Percentiles rank a stretch among this genome's conserved stretches.
phyloP scores from a whole-genome alignment of 2,113 vertebrate genomes.

The Fukomys damarensis region DNA sequence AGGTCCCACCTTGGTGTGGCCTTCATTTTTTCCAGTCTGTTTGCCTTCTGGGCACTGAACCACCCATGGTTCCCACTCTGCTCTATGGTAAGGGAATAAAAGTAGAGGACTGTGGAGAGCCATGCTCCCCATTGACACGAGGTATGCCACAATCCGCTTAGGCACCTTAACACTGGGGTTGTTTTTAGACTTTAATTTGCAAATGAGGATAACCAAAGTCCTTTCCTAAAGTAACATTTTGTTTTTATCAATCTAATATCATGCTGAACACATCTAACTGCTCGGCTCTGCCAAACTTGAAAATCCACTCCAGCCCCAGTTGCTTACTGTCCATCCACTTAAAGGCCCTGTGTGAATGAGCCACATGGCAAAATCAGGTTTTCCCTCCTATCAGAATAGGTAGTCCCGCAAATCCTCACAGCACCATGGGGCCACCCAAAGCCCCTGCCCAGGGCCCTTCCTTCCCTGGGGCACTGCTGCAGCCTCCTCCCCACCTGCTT shows the following conservation, averaged over 20 bases:
- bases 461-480: background rate
- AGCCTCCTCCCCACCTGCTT: background rate
- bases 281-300: too few species aligned
- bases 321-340: background rate
- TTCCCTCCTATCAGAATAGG: background rate
- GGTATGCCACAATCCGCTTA: too few species aligned
- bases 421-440: background rate
- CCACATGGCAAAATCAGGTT: background rate
- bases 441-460: background rate
- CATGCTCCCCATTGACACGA: too few species aligned
- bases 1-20: rapidly evolving
- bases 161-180: background rate
- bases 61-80: too few species aligned
- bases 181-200: constrained; percentile 20
- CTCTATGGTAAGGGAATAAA: background rate
- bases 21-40: background rate
- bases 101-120: background rate
- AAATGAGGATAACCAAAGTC: background rate
- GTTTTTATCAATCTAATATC: background rate
- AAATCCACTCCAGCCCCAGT: background rate
- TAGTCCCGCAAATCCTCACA: too few species aligned
- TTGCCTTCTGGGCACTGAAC: background rate
- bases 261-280: background rate
- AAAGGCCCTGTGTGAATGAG: background rate
- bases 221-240: background rate